Evolutionary conservation across 2,888 invertebrate species (phyloP), one percentile per base, ranked within the genome.

Genomic region (Gastracanthus pulcherrimus): DNA sequence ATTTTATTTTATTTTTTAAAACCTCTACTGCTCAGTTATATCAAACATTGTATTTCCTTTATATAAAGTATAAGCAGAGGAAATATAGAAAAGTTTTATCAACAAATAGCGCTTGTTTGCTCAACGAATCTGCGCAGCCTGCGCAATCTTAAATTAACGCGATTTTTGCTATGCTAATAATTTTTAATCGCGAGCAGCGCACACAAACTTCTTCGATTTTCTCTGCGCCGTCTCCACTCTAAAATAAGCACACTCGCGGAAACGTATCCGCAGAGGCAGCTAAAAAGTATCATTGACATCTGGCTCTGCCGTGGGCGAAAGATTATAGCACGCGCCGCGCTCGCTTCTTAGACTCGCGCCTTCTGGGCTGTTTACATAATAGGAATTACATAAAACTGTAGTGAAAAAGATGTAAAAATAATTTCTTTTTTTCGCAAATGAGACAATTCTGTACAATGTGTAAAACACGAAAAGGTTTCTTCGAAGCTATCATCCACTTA

Each of bases 361-460:
- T n/a, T n/a, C n/a, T n/a, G n/a, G n/a, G n/a, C 34, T 79, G 74
- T 67, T 74, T 79, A 79, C 72, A 72, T 79, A 79, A 79, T 45
- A 38, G 7, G 45, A 78, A 78, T 78, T 23, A 71, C 70, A 55
- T 71, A 78, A 71, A 55, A 75, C 45, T 45, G 41, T 5, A 11
- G 3, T 9, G 7, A 58, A 26, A 60, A 29, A 16, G n/a, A n/a
- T n/a, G n/a, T n/a, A n/a, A n/a, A n/a, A n/a, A n/a, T n/a, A n/a
- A n/a, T n/a, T n/a, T n/a, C n/a, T n/a, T n/a, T n/a, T n/a, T n/a
- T n/a, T n/a, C n/a, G n/a, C n/a, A n/a, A n/a, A n/a, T n/a, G n/a
- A n/a, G n/a, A n/a, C n/a, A n/a, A n/a, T n/a, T n/a, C n/a, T n/a
- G n/a, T n/a, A n/a, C n/a, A n/a, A n/a, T n/a, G n/a, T n/a, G n/a